Evolutionary conservation across 2,888 invertebrate species (phyloP), one percentile per base, ranked within the genome.

Genomic region (Hydriomena furcata): DNA sequence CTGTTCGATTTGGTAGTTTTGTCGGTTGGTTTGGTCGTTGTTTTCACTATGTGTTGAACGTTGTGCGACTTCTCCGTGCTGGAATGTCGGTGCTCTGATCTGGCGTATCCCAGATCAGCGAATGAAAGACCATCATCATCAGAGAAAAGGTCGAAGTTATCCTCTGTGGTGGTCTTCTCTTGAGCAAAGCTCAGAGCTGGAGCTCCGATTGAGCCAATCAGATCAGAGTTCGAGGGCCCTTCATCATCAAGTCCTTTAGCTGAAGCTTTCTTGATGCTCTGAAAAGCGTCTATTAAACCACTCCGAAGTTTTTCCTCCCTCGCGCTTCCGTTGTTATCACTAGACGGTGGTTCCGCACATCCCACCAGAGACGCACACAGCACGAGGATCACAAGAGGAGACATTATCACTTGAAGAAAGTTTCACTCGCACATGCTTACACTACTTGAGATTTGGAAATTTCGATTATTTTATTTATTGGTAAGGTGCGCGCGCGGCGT

Each of bases 211-310:
- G 89, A 86, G 5, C 82, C 88, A 23, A 84, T 78, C 38, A 90
- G 66, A 51, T 85, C 89, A 0, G 84, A 78, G 1, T 66, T 79
- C 0, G 71, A 59, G 0, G 70, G 69, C n/a, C 74, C 67, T 38
- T 82, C 85, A 2, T 81, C 84, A 44, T 85, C 84, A 32, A 80
- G 58, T 1, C 85, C 87, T 56, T 81, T 86, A 0, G 82, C 83
- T 0, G 87, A 85, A 12, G 72, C 82, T 58, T 86, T 85, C 56
- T 90, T 90, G 25, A 90, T 90, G 58, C 71, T 88, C 58, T 90
- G 90, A 62, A 90, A 90, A 44, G 90, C 90, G 62, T 90, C 89
- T 27, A 90, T 89, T 42, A 90, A 64, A 45, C 69, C 90, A 61
- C 84, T 89, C 8, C 90, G 65, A 0, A 90, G 71, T 62, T 83